phyloP scores from a whole-genome alignment of 2,888 invertebrate species.

The Aspidiotus rigidus region DNA sequence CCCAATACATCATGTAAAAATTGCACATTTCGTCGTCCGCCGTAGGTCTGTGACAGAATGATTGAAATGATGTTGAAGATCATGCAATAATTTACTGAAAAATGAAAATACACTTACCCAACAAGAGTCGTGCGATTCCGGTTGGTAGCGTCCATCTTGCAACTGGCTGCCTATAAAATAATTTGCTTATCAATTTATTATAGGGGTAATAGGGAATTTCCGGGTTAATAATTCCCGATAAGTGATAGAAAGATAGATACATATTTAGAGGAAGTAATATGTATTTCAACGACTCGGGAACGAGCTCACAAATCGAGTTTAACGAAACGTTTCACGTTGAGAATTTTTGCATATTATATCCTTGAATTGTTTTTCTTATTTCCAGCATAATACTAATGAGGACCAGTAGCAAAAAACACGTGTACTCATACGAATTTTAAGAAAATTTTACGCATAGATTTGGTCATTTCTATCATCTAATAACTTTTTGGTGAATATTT shows the following conservation, averaged over 20 bases:
- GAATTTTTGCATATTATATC: too few relatives aligned
- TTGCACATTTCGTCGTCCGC: slow-evolving; percentile 92
- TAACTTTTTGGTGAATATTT: too few relatives aligned
- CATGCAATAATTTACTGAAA: slow-evolving; percentile 6
- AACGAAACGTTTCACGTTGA: too few relatives aligned
- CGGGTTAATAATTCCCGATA: not conserved
- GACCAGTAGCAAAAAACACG: not conserved
- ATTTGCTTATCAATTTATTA: slow-evolving; percentile 1
- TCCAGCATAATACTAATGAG: not conserved
- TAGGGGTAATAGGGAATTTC: not conserved
- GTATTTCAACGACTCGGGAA: not conserved
- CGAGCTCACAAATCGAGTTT: not conserved
- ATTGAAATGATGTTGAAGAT: too few relatives aligned
- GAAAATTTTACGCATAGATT: not conserved
- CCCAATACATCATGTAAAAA: slow-evolving; percentile 90
- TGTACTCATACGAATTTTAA: not conserved
- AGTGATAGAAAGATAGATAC: not conserved
- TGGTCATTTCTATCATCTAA: too few relatives aligned
- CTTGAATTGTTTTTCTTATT: not conserved
- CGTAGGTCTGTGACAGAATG: slow-evolving; percentile 51
- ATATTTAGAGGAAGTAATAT: not conserved
- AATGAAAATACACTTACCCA: slow-evolving; percentile 18
- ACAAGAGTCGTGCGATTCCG: slow-evolving; percentile 9
- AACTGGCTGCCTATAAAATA: slow-evolving; percentile 25
- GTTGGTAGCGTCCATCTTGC: slow-evolving; percentile 24